Base-by-base conservation (phyloP, 2,888 invertebrate species). In the Rhodophaea formosa region DNA sequence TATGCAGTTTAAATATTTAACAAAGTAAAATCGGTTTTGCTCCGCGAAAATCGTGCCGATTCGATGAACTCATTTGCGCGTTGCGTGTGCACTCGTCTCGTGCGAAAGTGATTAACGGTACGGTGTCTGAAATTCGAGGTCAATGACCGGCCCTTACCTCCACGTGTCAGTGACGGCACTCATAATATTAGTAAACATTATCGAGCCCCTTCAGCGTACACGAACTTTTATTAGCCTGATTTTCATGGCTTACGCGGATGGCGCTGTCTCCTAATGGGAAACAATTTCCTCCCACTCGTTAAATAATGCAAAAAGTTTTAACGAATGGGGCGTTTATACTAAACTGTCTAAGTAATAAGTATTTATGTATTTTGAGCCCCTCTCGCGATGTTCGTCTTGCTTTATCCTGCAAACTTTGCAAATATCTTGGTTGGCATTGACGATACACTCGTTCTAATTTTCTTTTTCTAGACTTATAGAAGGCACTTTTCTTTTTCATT, bases 51-150 rank as follows among this genome's bases (percentile, higher is more conserved):
- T 51, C 7, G n/a, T 16, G 35, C 16, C 47, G 47, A 30, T 47
- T 14, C 51, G 30, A 51, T 35, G 35, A 17, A 51, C 35, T 35
- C 39, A 12, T 51, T 39, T 17, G 51, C 49, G 49, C 35, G 23
- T 74, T 69, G 74, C 75, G 75, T 77, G 74, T 67, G 59, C 53
- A 64, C 68, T 72, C 65, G 70, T 73, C 72, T 75, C 72, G 70
- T 75, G 82, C 78, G 75, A 86, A 86, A 84, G 81, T 84, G 80
- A 83, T 84, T 86, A 86, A 81, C 82, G 77, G 83, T 80, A 81
- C 82, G 77, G 83, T 80, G 78, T 70, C 72, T 77, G 72, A 80
- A 76, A 77, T 72, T 72, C 68, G 70, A 71, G 87, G 85, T 85
- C 86, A 78, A 71, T 71, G 86, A 79, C 87, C 87, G 86, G 79